These are phyloP conservation scores for Montipora cactus DNA, from an alignment of 64 coral and sea anemone genomes.

Conservation along the genomic window DNA sequence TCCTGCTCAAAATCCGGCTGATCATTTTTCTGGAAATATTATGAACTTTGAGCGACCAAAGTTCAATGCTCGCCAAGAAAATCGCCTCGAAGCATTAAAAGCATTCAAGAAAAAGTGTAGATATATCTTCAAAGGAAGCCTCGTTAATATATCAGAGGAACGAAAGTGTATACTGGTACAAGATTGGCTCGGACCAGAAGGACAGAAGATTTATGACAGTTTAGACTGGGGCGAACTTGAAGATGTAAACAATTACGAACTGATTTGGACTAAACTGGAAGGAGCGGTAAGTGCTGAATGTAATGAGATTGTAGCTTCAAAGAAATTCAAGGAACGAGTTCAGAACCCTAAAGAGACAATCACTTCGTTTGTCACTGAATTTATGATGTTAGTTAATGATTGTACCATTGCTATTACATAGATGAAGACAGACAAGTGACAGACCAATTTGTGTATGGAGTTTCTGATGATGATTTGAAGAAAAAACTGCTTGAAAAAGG, in stretches of 20 bases:
- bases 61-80: background rate
- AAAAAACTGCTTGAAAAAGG: too few relatives aligned
- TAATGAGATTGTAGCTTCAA: background rate
- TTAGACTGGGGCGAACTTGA: constrained; percentile 35
- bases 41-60: constrained; percentile 30
- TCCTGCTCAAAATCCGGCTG: background rate
- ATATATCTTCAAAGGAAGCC: constrained; percentile 52
- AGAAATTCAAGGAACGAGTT: too few relatives aligned
- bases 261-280: constrained; percentile 40
- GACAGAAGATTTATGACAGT: constrained; percentile 27
- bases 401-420: too few relatives aligned
- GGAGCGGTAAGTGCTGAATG: constrained; percentile 38
- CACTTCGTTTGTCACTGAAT: too few relatives aligned
- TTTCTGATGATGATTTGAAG: too few relatives aligned
- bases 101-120: too few relatives aligned
- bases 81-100: too few relatives aligned
- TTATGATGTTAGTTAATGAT: too few relatives aligned
- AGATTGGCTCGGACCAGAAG: constrained; percentile 36
- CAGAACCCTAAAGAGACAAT: too few relatives aligned
- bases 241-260: constrained; percentile 36
- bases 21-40: constrained; percentile 16
- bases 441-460: too few relatives aligned
- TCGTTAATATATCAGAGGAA: background rate
- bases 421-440: too few relatives aligned
- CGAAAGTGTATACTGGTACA: constrained; percentile 7